Percentiles rank a stretch among this genome's conserved stretches.
These are phyloP conservation scores for Gnathonemus echidnorhynchus DNA, from an alignment of 2,113 vertebrate genomes.

Conservation along the genomic window DNA sequence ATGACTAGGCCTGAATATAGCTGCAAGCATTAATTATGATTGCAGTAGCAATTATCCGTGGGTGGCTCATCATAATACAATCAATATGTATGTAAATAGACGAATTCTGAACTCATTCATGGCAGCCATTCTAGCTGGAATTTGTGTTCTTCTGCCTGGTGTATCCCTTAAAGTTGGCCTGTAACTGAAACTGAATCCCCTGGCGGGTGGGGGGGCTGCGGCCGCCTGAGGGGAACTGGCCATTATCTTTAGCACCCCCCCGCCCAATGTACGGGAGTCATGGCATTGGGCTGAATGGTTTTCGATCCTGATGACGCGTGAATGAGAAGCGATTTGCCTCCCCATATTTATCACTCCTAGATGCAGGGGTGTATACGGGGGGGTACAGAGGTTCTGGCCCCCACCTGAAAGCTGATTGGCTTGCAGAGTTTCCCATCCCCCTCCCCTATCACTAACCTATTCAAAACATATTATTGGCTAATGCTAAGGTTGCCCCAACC, in stretches of 20 bases:
- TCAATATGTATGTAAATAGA: constrained; percentile 10
- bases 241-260: neutral
- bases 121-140: neutral
- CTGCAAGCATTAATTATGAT: constrained; percentile 11
- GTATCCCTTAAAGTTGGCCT: neutral
- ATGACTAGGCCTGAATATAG: neutral
- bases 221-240: neutral
- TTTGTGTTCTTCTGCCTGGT: neutral
- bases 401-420: neutral
- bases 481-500: neutral
- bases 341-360: neutral
- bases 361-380: neutral
- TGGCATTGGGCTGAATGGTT: neutral
- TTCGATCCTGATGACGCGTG: neutral
- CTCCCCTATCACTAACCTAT: neutral
- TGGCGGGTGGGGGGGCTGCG: neutral
- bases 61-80: neutral
- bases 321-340: neutral
- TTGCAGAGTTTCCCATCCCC: neutral
- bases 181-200: neutral
- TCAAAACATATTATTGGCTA: neutral
- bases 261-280: neutral
- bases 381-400: neutral
- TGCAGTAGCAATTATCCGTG: neutral
- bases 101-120: neutral